Evolutionary conservation across 2,888 invertebrate genomes (phyloP).

Genomic region (Hemicrepidius hirtus): DNA sequence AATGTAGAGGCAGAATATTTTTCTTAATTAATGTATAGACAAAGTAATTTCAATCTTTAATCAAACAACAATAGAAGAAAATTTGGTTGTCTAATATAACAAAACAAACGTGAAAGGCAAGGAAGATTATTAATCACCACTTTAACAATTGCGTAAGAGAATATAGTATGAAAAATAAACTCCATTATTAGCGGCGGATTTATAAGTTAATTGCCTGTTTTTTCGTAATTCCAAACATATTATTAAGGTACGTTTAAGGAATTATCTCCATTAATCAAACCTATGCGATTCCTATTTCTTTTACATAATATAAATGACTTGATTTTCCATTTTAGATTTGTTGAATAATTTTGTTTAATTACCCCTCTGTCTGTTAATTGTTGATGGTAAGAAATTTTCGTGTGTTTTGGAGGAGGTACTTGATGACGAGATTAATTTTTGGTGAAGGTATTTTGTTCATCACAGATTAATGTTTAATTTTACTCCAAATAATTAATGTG

Average conservation of each 20-base stretch:
- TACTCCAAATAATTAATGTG: too few relatives aligned
- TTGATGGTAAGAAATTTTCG: conserved; percentile 2
- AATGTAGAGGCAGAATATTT: neutral
- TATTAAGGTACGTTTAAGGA: conserved; percentile 23
- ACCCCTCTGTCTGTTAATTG: neutral
- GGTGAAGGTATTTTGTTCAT: neutral
- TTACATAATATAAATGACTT: neutral
- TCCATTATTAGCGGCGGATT: conserved; percentile 25
- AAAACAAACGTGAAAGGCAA: conserved; percentile 7
- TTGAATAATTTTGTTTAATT: conserved; percentile 19
- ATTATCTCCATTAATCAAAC: conserved; percentile 24
- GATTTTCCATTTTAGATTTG: conserved; percentile 14
- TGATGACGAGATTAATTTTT: conserved; percentile 13
- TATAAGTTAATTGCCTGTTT: conserved; percentile 25
- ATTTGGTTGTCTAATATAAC: conserved; percentile 8
- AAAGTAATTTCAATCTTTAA: conserved; percentile 7
- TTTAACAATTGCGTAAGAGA: conserved; percentile 29
- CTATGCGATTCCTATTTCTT: neutral
- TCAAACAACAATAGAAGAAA: conserved; percentile 22
- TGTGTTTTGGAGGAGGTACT: conserved; percentile 15
- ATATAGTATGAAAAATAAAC: conserved; percentile 24
- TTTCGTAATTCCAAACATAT: conserved; percentile 21
- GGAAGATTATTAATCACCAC: conserved; percentile 18
- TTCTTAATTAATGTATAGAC: conserved; percentile 7
- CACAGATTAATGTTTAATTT: too few relatives aligned